Percentiles rank a stretch among this genome's conserved stretches.
phyloP scores from a whole-genome alignment of 2,113 vertebrate species.

The Myrmophylax atrothorax region DNA sequence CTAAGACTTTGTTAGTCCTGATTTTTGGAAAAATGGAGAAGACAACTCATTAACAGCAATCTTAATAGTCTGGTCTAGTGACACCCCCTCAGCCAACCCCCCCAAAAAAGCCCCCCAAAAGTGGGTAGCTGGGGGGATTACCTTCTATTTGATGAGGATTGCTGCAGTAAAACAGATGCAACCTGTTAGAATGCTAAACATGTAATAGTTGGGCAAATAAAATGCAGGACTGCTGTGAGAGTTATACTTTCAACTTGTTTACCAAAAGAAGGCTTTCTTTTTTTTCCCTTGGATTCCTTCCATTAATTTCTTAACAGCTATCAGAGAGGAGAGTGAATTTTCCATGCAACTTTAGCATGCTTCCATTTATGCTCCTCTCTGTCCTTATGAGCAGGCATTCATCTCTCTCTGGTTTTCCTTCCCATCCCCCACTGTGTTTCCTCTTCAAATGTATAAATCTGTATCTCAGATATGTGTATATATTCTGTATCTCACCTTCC shows the following conservation, averaged over 20 bases:
- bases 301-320: not conserved
- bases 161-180: not conserved
- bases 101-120: not conserved
- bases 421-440: not conserved
- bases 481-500: not conserved
- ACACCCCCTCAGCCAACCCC: too few relatives aligned
- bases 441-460: not conserved
- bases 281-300: not conserved
- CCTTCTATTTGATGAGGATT: not conserved
- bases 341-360: not conserved
- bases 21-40: not conserved
- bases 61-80: not conserved
- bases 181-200: not conserved
- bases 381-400: not conserved
- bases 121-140: not conserved
- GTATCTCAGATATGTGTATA: not conserved
- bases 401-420: not conserved
- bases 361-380: not conserved
- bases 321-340: not conserved
- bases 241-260: not conserved
- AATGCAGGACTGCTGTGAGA: not conserved
- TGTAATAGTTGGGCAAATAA: not conserved
- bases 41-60: not conserved
- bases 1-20: not conserved
- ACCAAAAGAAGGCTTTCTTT: not conserved